Evolutionary conservation across 2,113 vertebrate species (phyloP).

Genomic region (Myotis yumanensis): DNA sequence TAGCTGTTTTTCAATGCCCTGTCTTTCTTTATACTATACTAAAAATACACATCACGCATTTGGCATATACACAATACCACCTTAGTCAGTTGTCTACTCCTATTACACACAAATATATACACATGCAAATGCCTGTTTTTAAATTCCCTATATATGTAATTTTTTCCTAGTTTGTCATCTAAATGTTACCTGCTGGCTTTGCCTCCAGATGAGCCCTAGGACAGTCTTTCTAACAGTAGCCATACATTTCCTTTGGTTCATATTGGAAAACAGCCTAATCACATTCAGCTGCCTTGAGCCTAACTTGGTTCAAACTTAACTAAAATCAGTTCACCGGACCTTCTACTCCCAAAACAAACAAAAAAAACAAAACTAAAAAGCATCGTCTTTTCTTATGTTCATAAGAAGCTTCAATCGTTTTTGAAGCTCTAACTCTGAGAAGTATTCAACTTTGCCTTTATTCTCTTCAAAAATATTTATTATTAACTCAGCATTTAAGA

Average conservation of each 20-base stretch:
- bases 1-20: constrained; percentile 5
- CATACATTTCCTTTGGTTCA: constrained; percentile 13
- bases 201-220: neutral
- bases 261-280: constrained; percentile 42
- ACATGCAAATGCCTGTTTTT: neutral
- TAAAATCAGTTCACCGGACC: neutral
- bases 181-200: constrained; percentile 20
- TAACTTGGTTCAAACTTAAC: constrained; percentile 35
- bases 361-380: neutral
- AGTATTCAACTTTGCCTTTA: constrained; percentile 38
- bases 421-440: constrained; percentile 30
- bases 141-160: neutral
- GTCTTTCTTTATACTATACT: constrained; percentile 31
- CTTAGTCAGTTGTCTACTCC: neutral
- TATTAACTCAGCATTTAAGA: constrained; percentile 52
- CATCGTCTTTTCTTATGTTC: neutral
- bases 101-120: neutral
- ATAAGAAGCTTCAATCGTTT: neutral
- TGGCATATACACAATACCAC: neutral
- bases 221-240: neutral
- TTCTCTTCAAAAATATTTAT: constrained; percentile 47
- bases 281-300: neutral
- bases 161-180: constrained; percentile 1
- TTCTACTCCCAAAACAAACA: neutral
- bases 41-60: constrained; percentile 23